These are phyloP conservation scores for Paramormyrops kingsleyae DNA, from an alignment of 2,113 vertebrate species.

Conservation along the genomic window DNA sequence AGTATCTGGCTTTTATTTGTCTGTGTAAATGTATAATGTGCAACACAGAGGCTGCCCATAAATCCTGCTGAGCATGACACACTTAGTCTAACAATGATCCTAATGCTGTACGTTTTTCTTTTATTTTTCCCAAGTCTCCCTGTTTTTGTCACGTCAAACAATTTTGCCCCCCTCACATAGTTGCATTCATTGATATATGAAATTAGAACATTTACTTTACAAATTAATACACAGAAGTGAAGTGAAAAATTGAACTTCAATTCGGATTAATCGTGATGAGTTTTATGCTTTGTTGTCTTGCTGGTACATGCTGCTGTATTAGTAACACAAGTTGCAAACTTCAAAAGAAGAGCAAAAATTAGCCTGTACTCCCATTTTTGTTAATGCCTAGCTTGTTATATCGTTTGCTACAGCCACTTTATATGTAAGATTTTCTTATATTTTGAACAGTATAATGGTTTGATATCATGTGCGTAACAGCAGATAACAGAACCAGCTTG, in stretches of 20 bases:
- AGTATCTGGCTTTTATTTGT: no score
- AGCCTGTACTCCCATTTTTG: not conserved
- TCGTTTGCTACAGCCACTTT: not conserved
- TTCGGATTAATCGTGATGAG: not conserved
- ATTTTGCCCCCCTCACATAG: not conserved
- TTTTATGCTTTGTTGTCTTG: not conserved
- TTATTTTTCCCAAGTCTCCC: not conserved
- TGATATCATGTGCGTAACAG: no score
- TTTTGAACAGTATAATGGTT: not conserved
- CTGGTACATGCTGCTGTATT: not conserved
- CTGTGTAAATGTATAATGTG: no score
- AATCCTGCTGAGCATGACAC: no score
- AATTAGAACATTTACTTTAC: no score
- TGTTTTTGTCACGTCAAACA: not conserved
- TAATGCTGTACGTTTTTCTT: not conserved
- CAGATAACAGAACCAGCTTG: not conserved
- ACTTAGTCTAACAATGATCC: not conserved
- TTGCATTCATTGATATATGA: not conserved
- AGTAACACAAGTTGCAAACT: not conserved
- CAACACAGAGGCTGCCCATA: no score
- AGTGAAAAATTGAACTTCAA: not conserved
- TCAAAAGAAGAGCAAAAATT: not conserved
- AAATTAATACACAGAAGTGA: no score
- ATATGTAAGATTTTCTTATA: not conserved
- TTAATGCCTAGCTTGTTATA: not conserved